Base-by-base conservation (phyloP, 2,888 invertebrate species). In the Liopterus haemorrhoidalis region DNA sequence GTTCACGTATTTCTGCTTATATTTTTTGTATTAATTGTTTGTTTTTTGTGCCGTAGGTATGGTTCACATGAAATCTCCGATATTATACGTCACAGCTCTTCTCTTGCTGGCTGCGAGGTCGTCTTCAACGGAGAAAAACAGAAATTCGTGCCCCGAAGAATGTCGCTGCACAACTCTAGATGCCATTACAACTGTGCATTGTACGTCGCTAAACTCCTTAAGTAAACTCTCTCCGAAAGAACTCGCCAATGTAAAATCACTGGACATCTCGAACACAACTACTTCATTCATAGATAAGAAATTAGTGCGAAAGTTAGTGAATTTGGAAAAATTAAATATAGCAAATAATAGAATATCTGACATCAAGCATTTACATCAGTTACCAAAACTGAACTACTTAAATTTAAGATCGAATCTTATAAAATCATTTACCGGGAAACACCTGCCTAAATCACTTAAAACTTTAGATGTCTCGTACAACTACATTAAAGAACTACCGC, bases 161-260 rank as follows among this genome's bases (percentile, higher is more conserved):
- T 76, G 77, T 57, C 65, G 69, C 36, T 78, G 80, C 59, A 74
- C 75, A 50, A 72, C 75, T 22, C 79, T 85, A 22, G 73, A 85
- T 49, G 73, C 76, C 35, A 78, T 82, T 52, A 79, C 85, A 21
- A 73, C 85, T 49, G 73, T 76, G 20, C 74, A 76, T 49, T 80
- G 79, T 61, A 75, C 77, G 45, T 70, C 77, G 41, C 83, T 89
- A 58, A 81, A 82, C 51, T 85, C 87, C 32, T 79, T 88, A 6
- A 82, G 87, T 67, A 90, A 76, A 51, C 42, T 59, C 11, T 54
- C 59, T 19, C 46, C 47, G 8, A 64, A 64, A 50, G 60, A 64
- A 46, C 54, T 58, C 33, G 53, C 56, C 18, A 51, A 49, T 6
- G 57, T 68, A 30, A 55, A 50, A 21, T 56, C 54, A n/a, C 49